phyloP scores from a whole-genome alignment of 23 tunicate genomes.

The Ascidia mentula region DNA sequence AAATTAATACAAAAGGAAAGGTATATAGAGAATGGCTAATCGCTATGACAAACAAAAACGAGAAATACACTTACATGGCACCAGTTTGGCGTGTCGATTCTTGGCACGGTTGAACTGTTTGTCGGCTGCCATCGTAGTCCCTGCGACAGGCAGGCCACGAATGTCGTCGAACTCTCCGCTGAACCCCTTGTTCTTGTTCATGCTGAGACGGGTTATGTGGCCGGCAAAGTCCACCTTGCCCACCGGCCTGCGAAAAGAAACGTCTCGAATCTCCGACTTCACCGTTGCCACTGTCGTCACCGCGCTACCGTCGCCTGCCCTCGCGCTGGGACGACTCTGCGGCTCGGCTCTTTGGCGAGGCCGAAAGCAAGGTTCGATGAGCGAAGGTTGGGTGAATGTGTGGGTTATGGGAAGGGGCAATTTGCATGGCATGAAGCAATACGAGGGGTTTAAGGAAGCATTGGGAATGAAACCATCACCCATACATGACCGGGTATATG shows the following conservation, averaged over 20 bases:
- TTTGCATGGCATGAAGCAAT: too few species aligned
- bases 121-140: conserved; percentile 44
- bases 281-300: too few species aligned
- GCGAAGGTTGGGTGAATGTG: too few species aligned
- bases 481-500: too few species aligned
- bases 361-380: conserved; percentile 9
- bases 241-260: conserved; percentile 42
- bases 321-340: not conserved
- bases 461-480: too few species aligned
- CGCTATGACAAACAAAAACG: not conserved
- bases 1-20: too few species aligned
- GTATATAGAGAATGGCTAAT: too few species aligned
- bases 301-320: too few species aligned
- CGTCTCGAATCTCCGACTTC: too few species aligned
- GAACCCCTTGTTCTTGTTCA: conserved; percentile 66
- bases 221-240: conserved; percentile 24
- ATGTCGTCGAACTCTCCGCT: conserved; percentile 59
- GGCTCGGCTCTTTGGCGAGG: not conserved
- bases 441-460: too few species aligned
- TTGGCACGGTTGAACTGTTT: conserved; percentile 45
- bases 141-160: conserved; percentile 22
- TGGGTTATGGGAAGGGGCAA: too few species aligned
- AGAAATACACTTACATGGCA: conserved; percentile 51
- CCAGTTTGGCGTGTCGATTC: conserved; percentile 41
- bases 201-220: conserved; percentile 38